Evolutionary conservation across 2,113 vertebrate genomes (phyloP).

Genomic region (Bufo bufo): DNA sequence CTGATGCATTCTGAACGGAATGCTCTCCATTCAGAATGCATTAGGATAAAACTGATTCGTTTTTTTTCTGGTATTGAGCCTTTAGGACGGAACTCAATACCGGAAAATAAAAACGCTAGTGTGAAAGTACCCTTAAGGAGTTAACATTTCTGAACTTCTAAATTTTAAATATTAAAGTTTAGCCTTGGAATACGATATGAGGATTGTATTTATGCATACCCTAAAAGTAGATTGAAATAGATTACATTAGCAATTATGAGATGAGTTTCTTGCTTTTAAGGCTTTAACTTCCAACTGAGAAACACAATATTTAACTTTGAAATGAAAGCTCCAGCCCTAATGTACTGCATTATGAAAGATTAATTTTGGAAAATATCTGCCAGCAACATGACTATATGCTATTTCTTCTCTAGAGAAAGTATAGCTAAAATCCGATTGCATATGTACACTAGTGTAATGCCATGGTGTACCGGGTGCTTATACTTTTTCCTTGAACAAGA

Average conservation of each 20-base stretch:
- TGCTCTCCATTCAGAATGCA: no score
- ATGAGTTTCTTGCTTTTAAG: constrained; percentile 14
- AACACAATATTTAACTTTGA: neutral
- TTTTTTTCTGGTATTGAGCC: no score
- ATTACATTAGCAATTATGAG: constrained; percentile 11
- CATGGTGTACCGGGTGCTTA: neutral
- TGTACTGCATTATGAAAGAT: neutral
- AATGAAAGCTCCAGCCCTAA: neutral
- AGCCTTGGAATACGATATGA: neutral
- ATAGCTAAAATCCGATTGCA: neutral
- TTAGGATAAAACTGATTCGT: no score
- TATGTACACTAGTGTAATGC: neutral
- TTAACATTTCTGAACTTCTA: neutral
- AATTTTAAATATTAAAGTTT: neutral
- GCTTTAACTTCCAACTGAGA: constrained; percentile 23
- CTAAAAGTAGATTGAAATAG: neutral
- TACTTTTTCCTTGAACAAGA: neutral
- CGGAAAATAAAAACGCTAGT: no score
- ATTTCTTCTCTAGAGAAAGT: neutral
- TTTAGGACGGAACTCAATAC: no score
- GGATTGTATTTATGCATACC: neutral
- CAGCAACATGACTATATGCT: no score
- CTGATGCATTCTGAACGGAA: no score
- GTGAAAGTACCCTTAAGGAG: neutral
- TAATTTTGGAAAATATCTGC: constrained; percentile 1